phyloP scores from a whole-genome alignment of 2,888 invertebrate genomes.

The Caenorhabditis virilis region DNA sequence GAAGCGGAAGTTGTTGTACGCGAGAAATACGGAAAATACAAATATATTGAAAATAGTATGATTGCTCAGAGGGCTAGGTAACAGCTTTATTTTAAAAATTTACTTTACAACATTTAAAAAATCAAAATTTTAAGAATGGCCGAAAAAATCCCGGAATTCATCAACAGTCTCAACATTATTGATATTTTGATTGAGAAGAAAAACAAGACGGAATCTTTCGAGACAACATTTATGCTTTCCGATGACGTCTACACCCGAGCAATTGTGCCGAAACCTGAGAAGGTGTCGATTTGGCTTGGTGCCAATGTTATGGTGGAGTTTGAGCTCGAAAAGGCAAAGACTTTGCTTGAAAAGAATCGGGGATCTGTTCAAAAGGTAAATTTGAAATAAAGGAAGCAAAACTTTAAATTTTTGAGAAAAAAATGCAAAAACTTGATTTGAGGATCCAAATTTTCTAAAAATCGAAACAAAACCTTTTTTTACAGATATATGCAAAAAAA shows the following conservation, averaged over 20 bases:
- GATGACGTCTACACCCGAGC: slow-evolving; percentile 58
- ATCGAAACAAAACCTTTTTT: too few relatives aligned
- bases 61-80: slow-evolving; percentile 18
- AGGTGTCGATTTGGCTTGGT: slow-evolving; percentile 60
- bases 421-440: too few relatives aligned
- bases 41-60: slow-evolving; percentile 49
- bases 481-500: too few relatives aligned
- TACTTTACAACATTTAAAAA: background rate
- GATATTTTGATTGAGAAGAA: slow-evolving; percentile 75
- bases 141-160: slow-evolving; percentile 56
- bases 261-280: slow-evolving; percentile 48
- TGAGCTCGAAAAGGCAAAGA: slow-evolving; percentile 60
- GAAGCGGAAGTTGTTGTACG: slow-evolving; percentile 47
- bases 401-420: too few relatives aligned
- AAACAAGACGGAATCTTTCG: slow-evolving; percentile 47
- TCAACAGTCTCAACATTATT: slow-evolving; percentile 77
- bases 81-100: too few relatives aligned
- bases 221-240: slow-evolving; percentile 52
- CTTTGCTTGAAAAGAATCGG: slow-evolving; percentile 53
- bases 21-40: slow-evolving; percentile 53
- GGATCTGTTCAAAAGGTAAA: slow-evolving; percentile 37
- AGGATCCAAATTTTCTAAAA: too few relatives aligned
- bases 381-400: too few relatives aligned
- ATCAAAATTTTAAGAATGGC: slow-evolving; percentile 20
- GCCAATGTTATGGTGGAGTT: slow-evolving; percentile 66